A percentile compares a stretch with the other conserved stretches of the same genome.
These are phyloP conservation scores for Conchocele bisecta DNA, from an alignment of 2,888 invertebrate species.

Conservation along the genomic window DNA sequence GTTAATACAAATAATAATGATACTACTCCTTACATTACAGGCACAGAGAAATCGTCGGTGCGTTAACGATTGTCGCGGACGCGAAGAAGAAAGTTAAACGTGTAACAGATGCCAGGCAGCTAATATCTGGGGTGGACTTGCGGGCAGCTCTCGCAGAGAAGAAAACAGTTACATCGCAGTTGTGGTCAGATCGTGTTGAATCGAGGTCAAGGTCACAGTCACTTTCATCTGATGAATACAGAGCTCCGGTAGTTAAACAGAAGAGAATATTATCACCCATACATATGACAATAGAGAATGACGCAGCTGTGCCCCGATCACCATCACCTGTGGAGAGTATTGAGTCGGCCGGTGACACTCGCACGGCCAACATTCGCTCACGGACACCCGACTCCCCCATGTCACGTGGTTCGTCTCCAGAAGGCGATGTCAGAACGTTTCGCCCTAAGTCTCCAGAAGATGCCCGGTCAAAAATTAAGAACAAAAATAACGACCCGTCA, in stretches of 20 bases:
- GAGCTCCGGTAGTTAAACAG: not conserved
- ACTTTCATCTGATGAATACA: slow-evolving; percentile 20
- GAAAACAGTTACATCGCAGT: no score
- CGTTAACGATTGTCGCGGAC: slow-evolving; percentile 50
- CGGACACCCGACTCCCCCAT: no score
- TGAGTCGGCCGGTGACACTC: no score
- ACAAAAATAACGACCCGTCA: no score
- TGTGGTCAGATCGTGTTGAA: no score
- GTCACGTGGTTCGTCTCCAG: no score
- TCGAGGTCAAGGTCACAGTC: slow-evolving; percentile 32
- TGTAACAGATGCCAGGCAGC: slow-evolving; percentile 53
- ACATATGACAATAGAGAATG: slow-evolving; percentile 56
- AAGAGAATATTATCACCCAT: slow-evolving; percentile 39
- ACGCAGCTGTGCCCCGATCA: slow-evolving; percentile 23
- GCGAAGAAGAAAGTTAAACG: slow-evolving; percentile 48
- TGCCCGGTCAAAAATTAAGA: no score
- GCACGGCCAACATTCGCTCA: no score
- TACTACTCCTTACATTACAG: slow-evolving; percentile 20
- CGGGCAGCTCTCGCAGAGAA: slow-evolving; percentile 43
- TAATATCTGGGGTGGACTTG: slow-evolving; percentile 48
- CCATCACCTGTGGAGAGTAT: slow-evolving; percentile 15
- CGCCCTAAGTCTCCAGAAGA: no score
- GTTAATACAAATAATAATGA: no score
- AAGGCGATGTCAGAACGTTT: no score
- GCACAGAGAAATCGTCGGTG: slow-evolving; percentile 37